Base-by-base conservation (phyloP, 2,888 invertebrate genomes). In the Hirtodrosophila alboralis region DNA sequence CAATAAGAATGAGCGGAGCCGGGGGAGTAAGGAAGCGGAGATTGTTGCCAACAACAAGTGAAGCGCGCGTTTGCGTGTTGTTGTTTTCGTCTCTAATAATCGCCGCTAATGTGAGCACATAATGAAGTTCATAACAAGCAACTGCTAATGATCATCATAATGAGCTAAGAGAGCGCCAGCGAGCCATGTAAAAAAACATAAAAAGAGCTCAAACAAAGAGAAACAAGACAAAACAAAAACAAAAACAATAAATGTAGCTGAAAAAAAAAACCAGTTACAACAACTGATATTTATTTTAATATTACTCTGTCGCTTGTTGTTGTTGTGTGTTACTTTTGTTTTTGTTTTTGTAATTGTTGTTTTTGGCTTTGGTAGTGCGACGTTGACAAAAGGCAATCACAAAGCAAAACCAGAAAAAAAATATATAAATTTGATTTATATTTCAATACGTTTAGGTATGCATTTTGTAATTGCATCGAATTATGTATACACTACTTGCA, bases 231-330 rank as follows among this genome's bases (percentile, higher is more conserved):
- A 41, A 56, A 58, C 52, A 63, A 53, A 56, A 49, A 41, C 33
- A 64, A 41, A 38, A 45, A 44, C 43, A 52, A 60, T 37, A 51
- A 75, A 47, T 58, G 41, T 13, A 69, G 57, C 58, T 36, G 40
- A 63, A 76, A 84, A 81, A 38, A 37, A 63, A 76, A 84, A 81
- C 80, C 80, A 70, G 77, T 77, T 80, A 83, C 71, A 75, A 65
- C 64, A 70, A 70, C 63, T 64, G 76, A 49, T 72, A 77, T 72
- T 68, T 76, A 75, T 68, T 56, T 57, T 54, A 64, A 66, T 76
- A 65, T 72, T 65, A 61, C 61, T 57, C 2, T 18, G 18, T 18
- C 37, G 52, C 33, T 14, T 34, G 52, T 40, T 36, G 38, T 28
- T 48, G 54, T 41, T 51, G 56, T 45, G n/a, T 43, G 48, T 28